These are phyloP conservation scores for Sorex fumeus DNA, from an alignment of 2,113 vertebrate species.

Conservation along the genomic window DNA sequence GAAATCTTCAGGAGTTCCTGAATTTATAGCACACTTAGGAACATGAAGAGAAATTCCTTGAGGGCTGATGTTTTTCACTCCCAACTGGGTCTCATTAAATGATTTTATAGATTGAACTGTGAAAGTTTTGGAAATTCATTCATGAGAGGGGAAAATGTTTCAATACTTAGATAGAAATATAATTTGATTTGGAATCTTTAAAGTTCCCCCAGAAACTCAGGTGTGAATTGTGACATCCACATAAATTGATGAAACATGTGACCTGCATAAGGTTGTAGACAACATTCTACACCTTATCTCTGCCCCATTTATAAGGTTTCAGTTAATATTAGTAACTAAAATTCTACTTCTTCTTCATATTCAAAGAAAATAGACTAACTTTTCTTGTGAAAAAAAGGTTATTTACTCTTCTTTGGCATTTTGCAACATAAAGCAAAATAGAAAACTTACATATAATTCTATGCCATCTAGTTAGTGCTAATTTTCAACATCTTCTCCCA, in stretches of 20 bases:
- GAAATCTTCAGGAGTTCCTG: background rate
- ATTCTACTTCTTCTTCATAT: background rate
- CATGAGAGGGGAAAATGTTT: background rate
- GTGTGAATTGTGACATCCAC: background rate
- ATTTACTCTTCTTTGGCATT: no score
- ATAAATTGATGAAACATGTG: background rate
- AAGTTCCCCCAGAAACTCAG: background rate
- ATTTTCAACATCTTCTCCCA: background rate
- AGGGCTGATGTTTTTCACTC: background rate
- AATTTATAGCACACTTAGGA: background rate
- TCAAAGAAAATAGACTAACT: background rate
- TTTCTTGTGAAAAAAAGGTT: no score
- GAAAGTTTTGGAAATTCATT: background rate
- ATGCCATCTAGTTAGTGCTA: background rate
- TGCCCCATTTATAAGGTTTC: background rate
- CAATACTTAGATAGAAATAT: background rate
- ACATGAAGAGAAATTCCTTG: background rate
- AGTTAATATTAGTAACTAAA: background rate
- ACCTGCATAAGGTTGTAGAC: background rate
- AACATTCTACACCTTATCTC: background rate
- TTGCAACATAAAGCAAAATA: background rate
- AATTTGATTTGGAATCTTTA: background rate
- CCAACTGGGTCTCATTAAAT: background rate
- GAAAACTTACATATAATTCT: background rate
- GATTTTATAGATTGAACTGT: background rate